Evolutionary conservation across 92 coral and sea anemone species (phyloP).

Genomic region (Galaxea fascicularis): DNA sequence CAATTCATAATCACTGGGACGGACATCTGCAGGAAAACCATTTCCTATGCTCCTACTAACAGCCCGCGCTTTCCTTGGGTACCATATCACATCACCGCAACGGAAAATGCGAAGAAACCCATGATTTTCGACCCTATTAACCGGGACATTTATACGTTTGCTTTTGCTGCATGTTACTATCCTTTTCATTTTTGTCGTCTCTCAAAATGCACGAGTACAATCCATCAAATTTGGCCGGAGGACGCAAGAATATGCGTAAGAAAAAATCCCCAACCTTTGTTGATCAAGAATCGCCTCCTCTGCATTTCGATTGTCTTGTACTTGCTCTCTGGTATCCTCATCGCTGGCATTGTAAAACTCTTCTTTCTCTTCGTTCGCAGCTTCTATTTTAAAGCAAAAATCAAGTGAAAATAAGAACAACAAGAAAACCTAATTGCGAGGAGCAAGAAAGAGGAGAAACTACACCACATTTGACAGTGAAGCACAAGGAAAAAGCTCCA

Average conservation of each 20-base stretch:
- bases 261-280: conserved; percentile 9
- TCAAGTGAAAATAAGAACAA: not conserved
- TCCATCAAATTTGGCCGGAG: not conserved
- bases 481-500: no score
- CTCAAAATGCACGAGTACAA: not conserved
- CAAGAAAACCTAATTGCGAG: not conserved
- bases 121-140: no score
- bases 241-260: not conserved
- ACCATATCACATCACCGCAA: no score
- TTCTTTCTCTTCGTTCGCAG: not conserved
- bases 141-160: no score
- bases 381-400: not conserved
- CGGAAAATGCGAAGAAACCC: no score
- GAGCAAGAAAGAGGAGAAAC: not conserved
- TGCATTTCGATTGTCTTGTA: not conserved
- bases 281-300: not conserved
- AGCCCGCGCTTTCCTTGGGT: no score
- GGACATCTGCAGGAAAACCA: no score
- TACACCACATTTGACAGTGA: no score
- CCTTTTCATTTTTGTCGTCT: no score
- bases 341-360: not conserved
- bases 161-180: no score
- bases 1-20: no score
- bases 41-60: no score
- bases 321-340: not conserved